A percentile compares a stretch with the other conserved stretches of the same genome.
These are phyloP conservation scores for Sporophila hypoxantha DNA, from an alignment of 2,113 vertebrate species.

Conservation along the genomic window DNA sequence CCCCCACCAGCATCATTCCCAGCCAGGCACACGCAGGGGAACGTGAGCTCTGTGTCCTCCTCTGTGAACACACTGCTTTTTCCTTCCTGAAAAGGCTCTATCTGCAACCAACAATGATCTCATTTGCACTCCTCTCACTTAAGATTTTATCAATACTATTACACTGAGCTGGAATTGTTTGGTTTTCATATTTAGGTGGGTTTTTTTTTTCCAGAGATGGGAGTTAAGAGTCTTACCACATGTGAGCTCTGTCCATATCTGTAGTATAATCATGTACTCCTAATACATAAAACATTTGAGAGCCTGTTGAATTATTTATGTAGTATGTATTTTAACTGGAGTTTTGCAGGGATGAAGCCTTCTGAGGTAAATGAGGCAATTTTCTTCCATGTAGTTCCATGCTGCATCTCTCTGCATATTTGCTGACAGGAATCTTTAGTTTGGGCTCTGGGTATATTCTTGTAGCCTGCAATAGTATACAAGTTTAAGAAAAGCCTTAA, in stretches of 20 bases:
- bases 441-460: neutral
- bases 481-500: neutral
- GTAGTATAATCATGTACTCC: slow-evolving; percentile 50
- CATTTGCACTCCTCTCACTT: slow-evolving; percentile 5
- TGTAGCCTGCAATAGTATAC: neutral
- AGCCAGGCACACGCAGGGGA: neutral
- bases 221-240: neutral
- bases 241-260: slow-evolving; percentile 36
- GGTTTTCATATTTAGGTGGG: neutral
- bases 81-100: neutral
- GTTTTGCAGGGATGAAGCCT: slow-evolving; percentile 32
- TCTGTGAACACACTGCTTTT: neutral
- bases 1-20: neutral
- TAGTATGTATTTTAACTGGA: slow-evolving; percentile 41
- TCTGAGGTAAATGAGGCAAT: slow-evolving; percentile 50
- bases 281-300: slow-evolving; percentile 56
- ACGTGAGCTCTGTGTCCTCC: neutral
- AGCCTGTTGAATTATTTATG: slow-evolving; percentile 50
- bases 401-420: slow-evolving; percentile 13
- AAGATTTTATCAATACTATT: neutral
- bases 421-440: slow-evolving; percentile 5
- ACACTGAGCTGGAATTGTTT: slow-evolving; percentile 3
- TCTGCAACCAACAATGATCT: neutral
- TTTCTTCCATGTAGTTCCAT: slow-evolving; percentile 33
- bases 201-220: neutral